A percentile compares a stretch with the other conserved stretches of the same genome.
phyloP scores from a whole-genome alignment of 2,888 invertebrate genomes.

The Herminia tarsipennalis region DNA sequence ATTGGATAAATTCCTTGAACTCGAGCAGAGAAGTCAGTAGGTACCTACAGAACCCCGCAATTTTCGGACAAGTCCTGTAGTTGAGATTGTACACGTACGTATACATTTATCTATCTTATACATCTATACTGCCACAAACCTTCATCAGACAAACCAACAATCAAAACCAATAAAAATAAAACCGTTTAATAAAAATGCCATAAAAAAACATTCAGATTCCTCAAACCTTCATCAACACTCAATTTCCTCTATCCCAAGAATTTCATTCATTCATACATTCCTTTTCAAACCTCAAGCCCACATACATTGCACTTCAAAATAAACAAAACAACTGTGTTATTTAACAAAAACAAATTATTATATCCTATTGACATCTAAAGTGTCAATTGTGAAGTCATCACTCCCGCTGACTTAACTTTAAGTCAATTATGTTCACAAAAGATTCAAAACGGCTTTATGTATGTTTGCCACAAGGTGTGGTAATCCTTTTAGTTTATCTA shows the following conservation, averaged over 20 bases:
- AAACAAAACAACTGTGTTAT: constrained; percentile 27
- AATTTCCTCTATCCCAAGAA: constrained; percentile 14
- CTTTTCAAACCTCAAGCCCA: constrained; percentile 18
- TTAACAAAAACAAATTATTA: constrained; percentile 51
- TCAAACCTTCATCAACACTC: no score
- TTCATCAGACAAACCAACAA: no score
- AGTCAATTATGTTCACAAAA: constrained; percentile 67
- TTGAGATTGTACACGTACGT: no score
- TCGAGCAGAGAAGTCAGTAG: no score
- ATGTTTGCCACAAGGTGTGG: constrained; percentile 62
- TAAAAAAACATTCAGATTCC: neutral
- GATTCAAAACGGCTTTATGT: constrained; percentile 56
- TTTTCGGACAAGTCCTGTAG: no score
- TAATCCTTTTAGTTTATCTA: constrained; percentile 55
- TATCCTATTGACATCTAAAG: constrained; percentile 43
- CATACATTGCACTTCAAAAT: constrained; percentile 27
- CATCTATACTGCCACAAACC: no score
- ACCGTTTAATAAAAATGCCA: no score
- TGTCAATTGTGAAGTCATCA: constrained; percentile 49
- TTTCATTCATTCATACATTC: neutral
- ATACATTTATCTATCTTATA: no score
- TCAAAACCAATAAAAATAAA: neutral
- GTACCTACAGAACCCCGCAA: no score
- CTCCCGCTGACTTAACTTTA: constrained; percentile 61
- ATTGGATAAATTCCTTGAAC: no score